Evolutionary conservation across 1,140 invertebrate genomes (phyloP), one percentile per base, ranked within the genome.

Genomic region (Polypedilum vanderplanki): DNA sequence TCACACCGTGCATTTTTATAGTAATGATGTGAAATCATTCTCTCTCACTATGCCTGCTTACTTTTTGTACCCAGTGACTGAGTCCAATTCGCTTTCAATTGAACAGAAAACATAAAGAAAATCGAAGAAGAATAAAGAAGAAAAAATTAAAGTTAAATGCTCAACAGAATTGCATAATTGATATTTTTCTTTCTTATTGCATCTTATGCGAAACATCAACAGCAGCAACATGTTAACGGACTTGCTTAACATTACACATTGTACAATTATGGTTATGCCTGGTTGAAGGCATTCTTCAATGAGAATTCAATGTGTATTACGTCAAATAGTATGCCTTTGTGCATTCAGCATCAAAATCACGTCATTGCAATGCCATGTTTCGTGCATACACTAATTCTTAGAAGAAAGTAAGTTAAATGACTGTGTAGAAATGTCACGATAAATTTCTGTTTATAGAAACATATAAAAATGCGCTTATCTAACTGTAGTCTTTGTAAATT

Each of bases 241-340:
- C 46, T 57, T 57, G n/a, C 46, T 57, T 12, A 57, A 57, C 12
- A 57, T 57, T 57, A 57, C 15, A 15, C 15, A 15, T 57, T 57
- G 12, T 15, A 57, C 46, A n/a, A 57, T 57, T n/a, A n/a, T 57
- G 46, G 46, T 57, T 57, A 57, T 9, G 12, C 12, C 12, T 57
- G 46, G 46, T 57, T 57, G 46, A 57, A 57, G 46, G 24, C 24
- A 33, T 57, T n/a, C n/a, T 57, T 57, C 46, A 57, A 57, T 57
- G 46, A 12, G 46, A 57, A 57, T 57, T 12, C 12, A 57, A 57
- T 57, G n/a, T 57, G 46, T 57, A 57, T 57, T 57, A 57, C 46
- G n/a, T 57, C 46, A 57, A 57, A 57, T 57, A 33, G 46, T 57
- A 15, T 57, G n/a, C 46, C 5, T 33, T 33, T 33, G 24, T 33